Conservation (phyloP, 1,140 invertebrate species). For the Drosophila arizonae region DNA sequence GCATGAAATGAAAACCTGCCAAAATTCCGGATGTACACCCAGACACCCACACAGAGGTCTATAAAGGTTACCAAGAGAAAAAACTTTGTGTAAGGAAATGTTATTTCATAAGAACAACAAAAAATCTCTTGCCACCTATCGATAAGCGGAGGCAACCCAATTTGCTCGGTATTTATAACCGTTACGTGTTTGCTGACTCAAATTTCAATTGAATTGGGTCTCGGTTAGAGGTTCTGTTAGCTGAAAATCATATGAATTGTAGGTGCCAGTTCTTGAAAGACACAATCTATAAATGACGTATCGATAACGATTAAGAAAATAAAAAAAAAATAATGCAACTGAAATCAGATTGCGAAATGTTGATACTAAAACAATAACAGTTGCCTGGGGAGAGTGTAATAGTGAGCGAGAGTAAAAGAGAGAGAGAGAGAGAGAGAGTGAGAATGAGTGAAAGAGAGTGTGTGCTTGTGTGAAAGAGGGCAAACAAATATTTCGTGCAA, state of each 20-base stretch:
- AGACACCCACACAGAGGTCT: not conserved
- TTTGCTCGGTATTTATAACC: slow-evolving; percentile 21
- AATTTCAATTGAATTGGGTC: slow-evolving; percentile 33
- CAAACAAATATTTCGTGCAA: slow-evolving; percentile 41
- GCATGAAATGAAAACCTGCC: slow-evolving; percentile 3
- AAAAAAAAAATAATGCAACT: slow-evolving; percentile 14
- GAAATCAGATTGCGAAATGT: slow-evolving; percentile 48
- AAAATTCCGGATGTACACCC: slow-evolving; percentile 12
- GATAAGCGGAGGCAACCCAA: slow-evolving; percentile 29
- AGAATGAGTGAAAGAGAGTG: not conserved
- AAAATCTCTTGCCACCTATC: not conserved
- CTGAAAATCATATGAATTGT: not conserved
- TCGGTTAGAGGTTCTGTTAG: not conserved
- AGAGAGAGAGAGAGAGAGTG: not conserved
- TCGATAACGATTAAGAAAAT: slow-evolving; percentile 17
- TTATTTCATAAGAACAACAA: slow-evolving; percentile 5
- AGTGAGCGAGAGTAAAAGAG: not conserved
- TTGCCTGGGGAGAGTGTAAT: not conserved
- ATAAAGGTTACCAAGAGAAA: slow-evolving; percentile 1
- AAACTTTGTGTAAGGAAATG: not conserved
- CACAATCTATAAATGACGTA: slow-evolving; percentile 34
- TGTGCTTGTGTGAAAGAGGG: slow-evolving; percentile 18
- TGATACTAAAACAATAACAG: slow-evolving; percentile 5
- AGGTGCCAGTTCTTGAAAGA: not conserved
- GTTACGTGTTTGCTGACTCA: slow-evolving; percentile 29